Evolutionary conservation across 2,797 vertebrate species (phyloP).

Genomic region (Halcyon leucocephala): DNA sequence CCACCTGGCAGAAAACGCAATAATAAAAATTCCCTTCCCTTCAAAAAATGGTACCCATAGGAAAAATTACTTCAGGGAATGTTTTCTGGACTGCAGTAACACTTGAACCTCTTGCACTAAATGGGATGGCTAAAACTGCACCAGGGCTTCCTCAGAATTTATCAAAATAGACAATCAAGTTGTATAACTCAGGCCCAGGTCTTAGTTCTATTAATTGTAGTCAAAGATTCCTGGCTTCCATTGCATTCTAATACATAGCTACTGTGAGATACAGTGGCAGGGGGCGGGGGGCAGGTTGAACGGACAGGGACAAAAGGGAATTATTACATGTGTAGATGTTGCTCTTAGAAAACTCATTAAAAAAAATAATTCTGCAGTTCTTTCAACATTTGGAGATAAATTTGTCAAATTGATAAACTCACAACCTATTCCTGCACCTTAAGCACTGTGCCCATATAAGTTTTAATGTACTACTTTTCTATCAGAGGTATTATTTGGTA

Average conservation of each 20-base stretch:
- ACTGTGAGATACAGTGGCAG: neutral
- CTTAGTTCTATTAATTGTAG: neutral
- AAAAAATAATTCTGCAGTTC: neutral
- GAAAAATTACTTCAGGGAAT: neutral
- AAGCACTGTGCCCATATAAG: neutral
- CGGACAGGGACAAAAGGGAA: neutral
- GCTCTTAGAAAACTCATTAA: neutral
- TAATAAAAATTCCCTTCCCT: neutral
- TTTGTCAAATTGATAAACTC: neutral
- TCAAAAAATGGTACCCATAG: neutral
- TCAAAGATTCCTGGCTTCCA: neutral
- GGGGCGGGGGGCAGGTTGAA: neutral
- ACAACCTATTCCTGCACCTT: neutral
- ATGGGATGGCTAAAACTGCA: neutral
- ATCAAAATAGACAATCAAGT: neutral
- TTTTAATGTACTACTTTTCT: slow-evolving; percentile 49
- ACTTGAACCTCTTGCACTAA: neutral
- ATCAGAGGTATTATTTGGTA: slow-evolving; percentile 45
- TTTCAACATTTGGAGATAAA: neutral
- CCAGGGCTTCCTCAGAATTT: neutral
- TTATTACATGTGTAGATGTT: neutral
- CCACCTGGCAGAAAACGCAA: neutral
- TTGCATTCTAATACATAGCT: neutral
- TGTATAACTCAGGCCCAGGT: neutral
- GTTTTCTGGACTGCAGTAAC: neutral